phyloP scores from a whole-genome alignment of 2,797 vertebrate species.

The Silurus aristotelis region DNA sequence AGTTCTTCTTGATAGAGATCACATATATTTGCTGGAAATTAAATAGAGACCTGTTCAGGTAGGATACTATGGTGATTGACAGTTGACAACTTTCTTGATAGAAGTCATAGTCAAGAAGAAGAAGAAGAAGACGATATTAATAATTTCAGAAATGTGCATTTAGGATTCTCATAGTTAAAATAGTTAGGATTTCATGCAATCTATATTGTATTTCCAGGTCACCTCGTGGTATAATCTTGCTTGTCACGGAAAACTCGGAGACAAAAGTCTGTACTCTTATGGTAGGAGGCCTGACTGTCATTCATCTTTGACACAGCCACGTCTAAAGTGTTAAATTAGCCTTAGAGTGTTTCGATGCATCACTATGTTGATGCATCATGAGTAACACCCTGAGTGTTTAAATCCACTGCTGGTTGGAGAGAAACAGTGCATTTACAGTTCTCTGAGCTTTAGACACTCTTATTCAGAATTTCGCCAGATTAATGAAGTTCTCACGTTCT shows the following conservation, averaged over 20 bases:
- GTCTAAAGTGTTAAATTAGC: background rate
- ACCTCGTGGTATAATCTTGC: too few relatives aligned
- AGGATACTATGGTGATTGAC: background rate
- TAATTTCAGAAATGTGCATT: background rate
- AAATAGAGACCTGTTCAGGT: background rate
- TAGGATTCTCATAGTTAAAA: background rate
- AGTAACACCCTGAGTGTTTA: background rate
- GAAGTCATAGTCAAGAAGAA: background rate
- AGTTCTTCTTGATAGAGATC: background rate
- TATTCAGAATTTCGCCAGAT: background rate
- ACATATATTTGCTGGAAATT: background rate
- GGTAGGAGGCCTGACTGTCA: too few relatives aligned
- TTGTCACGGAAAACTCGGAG: background rate
- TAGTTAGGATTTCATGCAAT: background rate
- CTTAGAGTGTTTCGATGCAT: background rate
- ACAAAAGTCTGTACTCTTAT: background rate
- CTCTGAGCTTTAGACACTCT: background rate
- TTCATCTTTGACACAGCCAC: too few relatives aligned
- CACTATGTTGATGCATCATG: background rate
- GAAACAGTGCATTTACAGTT: background rate
- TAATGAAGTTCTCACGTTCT: constrained; percentile 4
- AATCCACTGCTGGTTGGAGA: background rate
- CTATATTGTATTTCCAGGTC: background rate
- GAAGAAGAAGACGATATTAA: background rate
- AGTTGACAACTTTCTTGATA: background rate